A percentile compares a stretch with the other conserved stretches of the same genome.
phyloP scores from a whole-genome alignment of 2,888 invertebrate species.

The Orthosia gothica region DNA sequence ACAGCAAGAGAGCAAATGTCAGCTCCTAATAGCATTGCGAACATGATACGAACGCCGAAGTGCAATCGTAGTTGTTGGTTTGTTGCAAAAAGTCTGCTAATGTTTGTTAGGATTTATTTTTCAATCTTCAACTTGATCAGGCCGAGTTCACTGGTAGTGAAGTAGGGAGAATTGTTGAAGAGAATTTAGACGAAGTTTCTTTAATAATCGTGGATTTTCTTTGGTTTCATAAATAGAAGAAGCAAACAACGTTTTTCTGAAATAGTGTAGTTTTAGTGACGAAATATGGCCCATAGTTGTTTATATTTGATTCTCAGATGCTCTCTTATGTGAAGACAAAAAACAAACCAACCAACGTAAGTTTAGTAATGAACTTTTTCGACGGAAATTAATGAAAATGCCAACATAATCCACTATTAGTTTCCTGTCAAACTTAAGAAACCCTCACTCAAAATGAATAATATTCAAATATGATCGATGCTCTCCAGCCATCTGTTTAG shows the following conservation, averaged over 20 bases:
- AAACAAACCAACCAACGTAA: constrained; percentile 8
- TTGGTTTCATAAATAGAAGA: neutral
- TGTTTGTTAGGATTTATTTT: constrained; percentile 68
- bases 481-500: constrained; percentile 85
- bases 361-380: constrained; percentile 54
- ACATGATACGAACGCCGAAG: constrained; percentile 82
- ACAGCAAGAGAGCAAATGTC: constrained; percentile 87
- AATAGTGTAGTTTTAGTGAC: neutral
- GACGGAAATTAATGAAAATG: constrained; percentile 72
- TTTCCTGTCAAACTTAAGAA: constrained; percentile 76
- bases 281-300: neutral
- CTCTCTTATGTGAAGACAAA: neutral
- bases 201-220: neutral
- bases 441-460: constrained; percentile 80
- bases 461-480: constrained; percentile 86
- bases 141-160: constrained; percentile 35
- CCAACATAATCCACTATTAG: constrained; percentile 72
- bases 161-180: constrained; percentile 16
- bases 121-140: constrained; percentile 60
- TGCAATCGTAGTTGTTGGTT: constrained; percentile 84
- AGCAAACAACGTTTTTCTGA: neutral
- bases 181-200: constrained; percentile 8
- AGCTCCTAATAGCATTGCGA: constrained; percentile 88
- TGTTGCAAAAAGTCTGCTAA: constrained; percentile 75
- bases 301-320: neutral